Base-by-base conservation (phyloP, 2,888 invertebrate species). In the Mesochorus sp. region DNA sequence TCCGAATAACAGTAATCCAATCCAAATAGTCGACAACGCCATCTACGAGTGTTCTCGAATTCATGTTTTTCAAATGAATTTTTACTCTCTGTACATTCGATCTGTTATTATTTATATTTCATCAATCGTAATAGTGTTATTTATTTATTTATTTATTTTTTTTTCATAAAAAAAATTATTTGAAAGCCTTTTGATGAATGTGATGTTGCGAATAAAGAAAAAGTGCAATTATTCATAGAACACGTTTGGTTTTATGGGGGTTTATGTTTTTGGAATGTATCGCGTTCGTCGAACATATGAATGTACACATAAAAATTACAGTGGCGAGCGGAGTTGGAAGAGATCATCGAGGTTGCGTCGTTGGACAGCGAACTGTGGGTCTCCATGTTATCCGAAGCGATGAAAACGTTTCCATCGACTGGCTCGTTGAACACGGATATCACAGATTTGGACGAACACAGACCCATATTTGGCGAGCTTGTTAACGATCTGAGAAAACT, bases 301-400 rank as follows among this genome's bases (percentile, higher is more conserved):
- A 31, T 5, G 47, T 57, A 1, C 6, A 24, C 6, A 2, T 37
- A 57, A 44, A 55, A 67, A 24, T 76, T 94, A 93, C 91, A 99
- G 98, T 99, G 99, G 99, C 94, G 95, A 91, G 93, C 94, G 82
- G 98, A 98, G 91, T 91, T 99, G 87, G 98, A 98, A 89, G 98
- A 98, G 90, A 98, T 99, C 81, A 94, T 99, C 83, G 97, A 97
- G 91, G 96, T 98, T 82, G 99, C 98, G 4, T 95, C 96, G 2
- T 93, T 96, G 85, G 98, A 99, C 92, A 96, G 97, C 6, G 99
- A 99, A 90, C 94, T 98, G 85, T 99, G 99, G 99, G 99, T 99
- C 34, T 97, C 98, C 3, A 98, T 98, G 97, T 92, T 99, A 82
- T 98, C 97, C 1, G 98, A 99, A 92, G 96, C 97, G 81, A 95